Evolutionary conservation across 2,797 vertebrate genomes (phyloP), one percentile per base, ranked within the genome.

Genomic region (Leontocebus nigricollis): DNA sequence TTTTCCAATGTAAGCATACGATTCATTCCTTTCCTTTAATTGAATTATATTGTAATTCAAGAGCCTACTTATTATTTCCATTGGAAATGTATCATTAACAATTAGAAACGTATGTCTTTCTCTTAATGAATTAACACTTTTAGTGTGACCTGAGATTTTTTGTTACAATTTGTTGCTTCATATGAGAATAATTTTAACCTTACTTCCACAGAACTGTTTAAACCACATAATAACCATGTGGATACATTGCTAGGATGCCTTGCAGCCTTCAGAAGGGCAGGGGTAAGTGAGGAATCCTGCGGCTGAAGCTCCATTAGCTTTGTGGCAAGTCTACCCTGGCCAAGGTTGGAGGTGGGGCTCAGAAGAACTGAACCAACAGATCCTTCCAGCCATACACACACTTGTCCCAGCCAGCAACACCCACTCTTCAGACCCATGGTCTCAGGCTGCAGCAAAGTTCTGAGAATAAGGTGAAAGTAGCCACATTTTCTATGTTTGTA

Each of bases 81-180:
- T 20, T 46, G 33, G 59, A 93, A 93, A 93, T 93, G 9, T 22
- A 88, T 92, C 57, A 44, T 83, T 83, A 94, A 52, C n/a, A 50
- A 61, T 24, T 57, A 30, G 73, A 95, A 88, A 93, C 52, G 6
- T 85, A 39, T 59, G 24, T 83, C 46, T 52, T 87, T 20, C 73
- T 76, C 44, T 88, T 64, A 19, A 90, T 39, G 11, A 91, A 82
- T 79, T 77, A 75, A 64, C 41, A 57, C 2, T 57, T 80, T 76
- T 5, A 82, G 44, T 64, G 33, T 30, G n/a, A 82, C 64, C 57
- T 79, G 48, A 93, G 59, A 52, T 17, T 75, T 70, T 81, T 67
- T 39, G 22, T 64, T 57, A 52, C 5, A 77, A 30, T 73, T 81
- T 91, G 9, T 82, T 88, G 89, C 61, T 88, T 57, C 61, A 73